phyloP scores from a whole-genome alignment of 2,888 invertebrate genomes.

The Clunio marinus region DNA sequence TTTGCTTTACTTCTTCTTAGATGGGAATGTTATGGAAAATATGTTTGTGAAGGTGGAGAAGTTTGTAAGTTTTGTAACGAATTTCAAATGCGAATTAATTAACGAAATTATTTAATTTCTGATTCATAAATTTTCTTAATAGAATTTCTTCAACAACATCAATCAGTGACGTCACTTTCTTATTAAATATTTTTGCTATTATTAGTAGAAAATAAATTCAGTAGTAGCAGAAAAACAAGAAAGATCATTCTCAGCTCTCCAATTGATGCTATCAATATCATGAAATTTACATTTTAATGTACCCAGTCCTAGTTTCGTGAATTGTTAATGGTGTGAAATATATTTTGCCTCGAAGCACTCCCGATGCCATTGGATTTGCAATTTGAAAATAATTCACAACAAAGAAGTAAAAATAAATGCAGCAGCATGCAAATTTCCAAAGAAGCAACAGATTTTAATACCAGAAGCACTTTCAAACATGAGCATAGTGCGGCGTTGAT shows the following conservation, averaged over 20 bases:
- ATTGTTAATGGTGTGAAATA: conserved; percentile 38
- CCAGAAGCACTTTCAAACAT: conserved; percentile 19
- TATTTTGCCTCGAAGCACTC: conserved; percentile 1
- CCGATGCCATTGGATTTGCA: neutral
- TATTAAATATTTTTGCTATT: no score
- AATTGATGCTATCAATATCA: conserved; percentile 35
- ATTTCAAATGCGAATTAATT: no score
- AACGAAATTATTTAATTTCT: no score
- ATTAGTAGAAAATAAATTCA: no score
- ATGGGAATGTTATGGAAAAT: no score
- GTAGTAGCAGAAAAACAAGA: no score
- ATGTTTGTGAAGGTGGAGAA: no score
- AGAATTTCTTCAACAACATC: no score
- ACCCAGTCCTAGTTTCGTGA: conserved; percentile 10
- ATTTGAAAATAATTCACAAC: conserved; percentile 33
- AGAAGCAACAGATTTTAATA: conserved; percentile 15
- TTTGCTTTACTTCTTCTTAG: no score
- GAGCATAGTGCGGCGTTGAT: conserved; percentile 9
- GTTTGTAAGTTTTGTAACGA: no score
- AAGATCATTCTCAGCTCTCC: neutral
- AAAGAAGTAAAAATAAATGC: neutral
- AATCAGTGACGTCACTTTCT: no score
- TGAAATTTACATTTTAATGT: conserved; percentile 37
- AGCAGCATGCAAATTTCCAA: conserved; percentile 30
- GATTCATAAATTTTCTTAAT: no score